phyloP scores from a whole-genome alignment of 2,797 vertebrate genomes.

The Acipenser oxyrinchus region DNA sequence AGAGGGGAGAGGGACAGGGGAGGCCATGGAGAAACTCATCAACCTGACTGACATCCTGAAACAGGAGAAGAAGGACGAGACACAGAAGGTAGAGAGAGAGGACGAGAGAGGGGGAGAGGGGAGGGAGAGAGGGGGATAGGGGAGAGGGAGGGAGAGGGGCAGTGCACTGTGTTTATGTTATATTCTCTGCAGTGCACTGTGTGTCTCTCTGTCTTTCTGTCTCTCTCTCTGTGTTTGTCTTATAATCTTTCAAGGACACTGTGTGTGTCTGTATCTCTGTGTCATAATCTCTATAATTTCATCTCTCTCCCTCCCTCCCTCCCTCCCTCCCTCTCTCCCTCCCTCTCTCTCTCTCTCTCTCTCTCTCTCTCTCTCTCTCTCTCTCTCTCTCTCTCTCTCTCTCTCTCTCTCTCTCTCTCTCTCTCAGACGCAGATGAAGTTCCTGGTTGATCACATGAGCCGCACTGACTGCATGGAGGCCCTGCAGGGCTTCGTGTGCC shows the following conservation, averaged over 20 bases:
- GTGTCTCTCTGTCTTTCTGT: too few relatives aligned
- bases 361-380: too few relatives aligned
- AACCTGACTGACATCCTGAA: slow-evolving; percentile 27
- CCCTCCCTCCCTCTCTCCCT: neutral
- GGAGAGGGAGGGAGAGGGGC: too few relatives aligned
- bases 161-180: too few relatives aligned
- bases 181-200: too few relatives aligned
- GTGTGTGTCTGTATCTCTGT: neutral
- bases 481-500: slow-evolving; percentile 21
- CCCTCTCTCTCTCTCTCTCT: neutral
- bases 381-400: neutral
- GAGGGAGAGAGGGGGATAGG: too few relatives aligned
- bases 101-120: too few relatives aligned
- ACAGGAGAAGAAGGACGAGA: slow-evolving; percentile 28
- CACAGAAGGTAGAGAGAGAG: too few relatives aligned
- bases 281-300: too few relatives aligned
- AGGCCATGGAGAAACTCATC: slow-evolving; percentile 32
- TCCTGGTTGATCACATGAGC: slow-evolving; percentile 30
- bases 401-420: too few relatives aligned
- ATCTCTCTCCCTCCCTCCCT: too few relatives aligned
- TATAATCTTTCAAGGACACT: neutral
- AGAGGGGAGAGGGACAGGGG: neutral
- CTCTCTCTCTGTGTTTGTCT: too few relatives aligned
- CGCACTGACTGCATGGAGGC: slow-evolving; percentile 29
- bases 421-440: slow-evolving; percentile 28